phyloP scores from a whole-genome alignment of 1,140 invertebrate species.

The Aphaenogaster ashmeadi region DNA sequence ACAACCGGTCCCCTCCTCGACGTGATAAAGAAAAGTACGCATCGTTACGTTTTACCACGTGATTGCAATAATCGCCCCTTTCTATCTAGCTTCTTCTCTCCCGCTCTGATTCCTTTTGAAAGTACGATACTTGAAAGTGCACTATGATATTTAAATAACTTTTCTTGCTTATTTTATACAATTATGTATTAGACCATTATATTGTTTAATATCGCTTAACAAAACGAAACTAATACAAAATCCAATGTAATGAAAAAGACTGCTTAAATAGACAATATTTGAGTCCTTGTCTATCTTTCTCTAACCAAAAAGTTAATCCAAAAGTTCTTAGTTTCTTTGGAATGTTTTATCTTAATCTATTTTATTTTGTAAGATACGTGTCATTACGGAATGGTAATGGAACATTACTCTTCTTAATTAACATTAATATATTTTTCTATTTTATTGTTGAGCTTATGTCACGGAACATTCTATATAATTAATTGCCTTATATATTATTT shows the following conservation, averaged over 20 bases:
- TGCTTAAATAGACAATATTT: neutral
- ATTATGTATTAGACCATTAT: neutral
- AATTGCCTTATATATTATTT: constrained; percentile 6
- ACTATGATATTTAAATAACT: neutral
- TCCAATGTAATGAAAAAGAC: neutral
- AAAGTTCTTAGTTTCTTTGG: neutral
- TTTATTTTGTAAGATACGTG: neutral
- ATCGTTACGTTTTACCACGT: constrained; percentile 36
- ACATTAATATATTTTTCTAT: neutral
- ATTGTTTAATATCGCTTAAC: neutral
- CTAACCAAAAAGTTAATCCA: no score
- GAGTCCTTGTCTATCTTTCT: neutral
- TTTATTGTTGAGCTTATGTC: neutral
- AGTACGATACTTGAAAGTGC: neutral
- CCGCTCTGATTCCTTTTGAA: neutral
- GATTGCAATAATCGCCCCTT: neutral
- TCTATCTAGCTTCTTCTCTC: neutral
- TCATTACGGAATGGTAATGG: neutral
- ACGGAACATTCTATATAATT: neutral
- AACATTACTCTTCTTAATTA: neutral
- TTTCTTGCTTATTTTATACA: neutral
- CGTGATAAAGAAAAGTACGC: constrained; percentile 32
- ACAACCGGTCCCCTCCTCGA: constrained; percentile 38
- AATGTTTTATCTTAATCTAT: neutral
- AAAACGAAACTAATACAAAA: neutral